A percentile compares a stretch with the other conserved stretches of the same genome.
These are phyloP conservation scores for Hiodon tergisus DNA, from an alignment of 2,113 vertebrate genomes.

Conservation along the genomic window DNA sequence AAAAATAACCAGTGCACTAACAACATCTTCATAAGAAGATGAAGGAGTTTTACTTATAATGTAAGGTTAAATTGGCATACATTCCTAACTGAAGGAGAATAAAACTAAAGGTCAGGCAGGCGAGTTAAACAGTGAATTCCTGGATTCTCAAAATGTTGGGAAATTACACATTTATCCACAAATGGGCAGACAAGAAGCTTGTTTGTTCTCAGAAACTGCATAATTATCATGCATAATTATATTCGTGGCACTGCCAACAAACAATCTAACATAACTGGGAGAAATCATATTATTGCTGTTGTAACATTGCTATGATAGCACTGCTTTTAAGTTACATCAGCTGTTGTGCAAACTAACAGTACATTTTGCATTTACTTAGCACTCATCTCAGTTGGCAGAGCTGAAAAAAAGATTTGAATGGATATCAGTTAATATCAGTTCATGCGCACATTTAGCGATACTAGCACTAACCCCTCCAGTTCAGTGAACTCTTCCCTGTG, in stretches of 20 bases:
- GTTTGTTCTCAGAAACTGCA: conserved; percentile 12
- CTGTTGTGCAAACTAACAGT: too few species aligned
- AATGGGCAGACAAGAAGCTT: conserved; percentile 11
- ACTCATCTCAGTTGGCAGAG: too few species aligned
- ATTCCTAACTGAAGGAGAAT: background rate
- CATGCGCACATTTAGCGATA: too few species aligned
- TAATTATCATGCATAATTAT: conserved; percentile 29
- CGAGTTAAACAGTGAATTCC: conserved; percentile 30
- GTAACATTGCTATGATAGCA: background rate
- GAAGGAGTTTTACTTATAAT: too few species aligned
- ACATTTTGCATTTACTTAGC: too few species aligned
- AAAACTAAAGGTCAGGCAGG: conserved; percentile 35
- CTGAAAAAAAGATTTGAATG: too few species aligned
- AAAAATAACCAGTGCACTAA: too few species aligned
- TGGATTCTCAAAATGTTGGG: conserved; percentile 33
- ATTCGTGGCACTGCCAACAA: conserved; percentile 19
- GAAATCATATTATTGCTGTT: background rate
- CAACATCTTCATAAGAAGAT: too few species aligned
- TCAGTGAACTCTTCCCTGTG: background rate
- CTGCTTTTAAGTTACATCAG: too few species aligned
- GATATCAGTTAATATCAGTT: too few species aligned
- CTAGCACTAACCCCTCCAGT: background rate
- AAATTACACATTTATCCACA: conserved; percentile 26
- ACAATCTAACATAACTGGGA: background rate
- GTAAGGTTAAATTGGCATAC: too few species aligned